Conservation (phyloP, 37 sponge, comb jelly and placozoan species). For the Axinella damicornis region DNA sequence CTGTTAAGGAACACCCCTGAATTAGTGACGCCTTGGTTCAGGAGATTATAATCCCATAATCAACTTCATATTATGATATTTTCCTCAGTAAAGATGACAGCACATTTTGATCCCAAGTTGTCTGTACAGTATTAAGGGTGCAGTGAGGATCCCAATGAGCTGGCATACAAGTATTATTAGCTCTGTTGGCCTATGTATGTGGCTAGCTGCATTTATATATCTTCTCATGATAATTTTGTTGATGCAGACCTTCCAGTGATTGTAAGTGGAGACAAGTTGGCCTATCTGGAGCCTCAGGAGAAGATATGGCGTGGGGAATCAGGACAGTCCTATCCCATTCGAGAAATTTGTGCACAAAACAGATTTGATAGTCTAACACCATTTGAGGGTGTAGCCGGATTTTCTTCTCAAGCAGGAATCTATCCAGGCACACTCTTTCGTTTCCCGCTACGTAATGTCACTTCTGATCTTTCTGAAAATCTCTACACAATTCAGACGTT, state of each 20-base stretch:
- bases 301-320: slow-evolving; percentile 50
- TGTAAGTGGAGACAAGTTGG: slow-evolving; percentile 69
- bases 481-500: slow-evolving; percentile 29
- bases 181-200: no score
- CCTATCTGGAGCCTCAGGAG: slow-evolving; percentile 76
- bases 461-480: slow-evolving; percentile 48
- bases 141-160: no score
- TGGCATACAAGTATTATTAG: no score
- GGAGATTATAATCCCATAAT: no score
- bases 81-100: no score
- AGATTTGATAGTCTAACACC: background rate
- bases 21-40: no score
- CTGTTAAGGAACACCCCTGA: no score
- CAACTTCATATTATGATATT: no score
- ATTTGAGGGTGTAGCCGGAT: slow-evolving; percentile 20
- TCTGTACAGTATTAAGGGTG: no score
- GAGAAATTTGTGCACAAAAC: background rate
- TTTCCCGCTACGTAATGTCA: slow-evolving; percentile 71
- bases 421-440: slow-evolving; percentile 79
- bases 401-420: background rate
- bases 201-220: no score
- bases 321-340: slow-evolving; percentile 3
- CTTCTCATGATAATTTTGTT: no score
- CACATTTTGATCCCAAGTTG: no score
- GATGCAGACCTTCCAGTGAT: slow-evolving; percentile 73